These are phyloP conservation scores for Nomada ferruginata DNA, from an alignment of 2,888 invertebrate species.

Conservation along the genomic window DNA sequence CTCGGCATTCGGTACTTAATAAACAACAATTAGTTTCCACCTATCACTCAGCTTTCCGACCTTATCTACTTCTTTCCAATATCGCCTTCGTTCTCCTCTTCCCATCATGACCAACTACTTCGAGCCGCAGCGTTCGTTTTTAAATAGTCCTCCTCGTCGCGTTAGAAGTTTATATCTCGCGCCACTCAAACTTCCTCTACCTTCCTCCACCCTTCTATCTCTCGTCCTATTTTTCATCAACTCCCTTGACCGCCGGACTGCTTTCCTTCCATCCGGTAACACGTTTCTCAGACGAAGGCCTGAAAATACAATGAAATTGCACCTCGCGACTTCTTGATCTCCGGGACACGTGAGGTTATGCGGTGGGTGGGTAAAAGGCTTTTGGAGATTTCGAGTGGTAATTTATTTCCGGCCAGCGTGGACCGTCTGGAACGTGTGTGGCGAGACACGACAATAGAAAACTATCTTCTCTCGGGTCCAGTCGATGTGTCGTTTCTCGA, in stretches of 20 bases:
- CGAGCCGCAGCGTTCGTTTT: conserved; percentile 61
- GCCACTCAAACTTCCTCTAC: conserved; percentile 40
- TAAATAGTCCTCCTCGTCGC: conserved; percentile 59
- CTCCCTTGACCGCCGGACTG: not conserved
- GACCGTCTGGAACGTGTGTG: conserved; percentile 67
- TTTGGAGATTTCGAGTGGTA: conserved; percentile 75
- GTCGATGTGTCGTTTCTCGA: conserved; percentile 63
- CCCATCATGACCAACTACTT: conserved; percentile 51
- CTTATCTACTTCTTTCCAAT: not conserved
- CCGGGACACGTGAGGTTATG: conserved; percentile 20
- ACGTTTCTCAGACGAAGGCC: conserved; percentile 43
- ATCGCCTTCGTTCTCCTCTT: not conserved
- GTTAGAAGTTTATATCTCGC: conserved; percentile 66
- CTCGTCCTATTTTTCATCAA: not conserved
- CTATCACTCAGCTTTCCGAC: not conserved
- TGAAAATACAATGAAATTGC: conserved; percentile 74
- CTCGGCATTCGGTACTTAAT: not conserved
- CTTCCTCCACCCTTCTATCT: conserved; percentile 1
- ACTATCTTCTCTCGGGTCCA: conserved; percentile 67
- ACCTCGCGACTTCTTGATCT: conserved; percentile 64
- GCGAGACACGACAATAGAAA: conserved; percentile 70
- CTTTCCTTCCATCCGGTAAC: conserved; percentile 47
- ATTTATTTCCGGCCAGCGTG: conserved; percentile 73
- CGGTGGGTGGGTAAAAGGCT: conserved; percentile 67
- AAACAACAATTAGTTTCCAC: not conserved